Percentiles rank a stretch among this genome's conserved stretches.
phyloP scores from a whole-genome alignment of 2,888 invertebrate species.

The Cephus pulcher region DNA sequence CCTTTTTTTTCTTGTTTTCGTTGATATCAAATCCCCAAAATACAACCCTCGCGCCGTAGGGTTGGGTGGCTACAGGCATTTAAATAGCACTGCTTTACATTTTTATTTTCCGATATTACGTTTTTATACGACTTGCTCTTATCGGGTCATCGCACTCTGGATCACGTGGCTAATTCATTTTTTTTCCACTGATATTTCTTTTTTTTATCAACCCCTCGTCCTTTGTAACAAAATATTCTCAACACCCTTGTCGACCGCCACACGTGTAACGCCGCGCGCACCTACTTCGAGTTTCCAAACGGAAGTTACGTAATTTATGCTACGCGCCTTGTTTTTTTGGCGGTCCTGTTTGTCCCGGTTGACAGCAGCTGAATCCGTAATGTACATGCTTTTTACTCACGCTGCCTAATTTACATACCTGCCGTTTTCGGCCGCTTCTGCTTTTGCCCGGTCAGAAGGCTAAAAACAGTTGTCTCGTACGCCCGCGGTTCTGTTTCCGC shows the following conservation, averaged over 20 bases:
- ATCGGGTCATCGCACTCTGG: slow-evolving; percentile 8
- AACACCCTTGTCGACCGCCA: neutral
- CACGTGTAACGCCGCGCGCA: neutral
- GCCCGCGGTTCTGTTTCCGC: neutral
- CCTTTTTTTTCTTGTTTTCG: slow-evolving; percentile 13
- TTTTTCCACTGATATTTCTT: slow-evolving; percentile 4
- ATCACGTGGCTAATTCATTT: slow-evolving; percentile 17
- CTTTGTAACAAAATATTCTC: neutral
- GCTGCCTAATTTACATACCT: slow-evolving; percentile 2
- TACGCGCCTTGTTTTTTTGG: slow-evolving; percentile 2
- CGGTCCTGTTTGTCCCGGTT: slow-evolving; percentile 5
- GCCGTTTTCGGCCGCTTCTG: neutral
- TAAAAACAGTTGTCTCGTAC: neutral
- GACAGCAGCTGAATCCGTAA: slow-evolving; percentile 9
- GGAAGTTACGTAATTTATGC: slow-evolving; percentile 49
- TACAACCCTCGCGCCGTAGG: neutral
- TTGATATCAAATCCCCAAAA: neutral
- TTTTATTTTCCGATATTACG: neutral
- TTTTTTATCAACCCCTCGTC: neutral
- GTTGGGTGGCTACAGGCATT: neutral
- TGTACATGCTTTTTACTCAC: slow-evolving; percentile 4
- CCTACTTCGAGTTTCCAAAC: slow-evolving; percentile 25
- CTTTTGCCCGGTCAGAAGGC: neutral
- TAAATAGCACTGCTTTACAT: neutral
- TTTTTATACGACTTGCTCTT: neutral